phyloP scores from a whole-genome alignment of 2,888 invertebrate species.

The Aquatica leii region DNA sequence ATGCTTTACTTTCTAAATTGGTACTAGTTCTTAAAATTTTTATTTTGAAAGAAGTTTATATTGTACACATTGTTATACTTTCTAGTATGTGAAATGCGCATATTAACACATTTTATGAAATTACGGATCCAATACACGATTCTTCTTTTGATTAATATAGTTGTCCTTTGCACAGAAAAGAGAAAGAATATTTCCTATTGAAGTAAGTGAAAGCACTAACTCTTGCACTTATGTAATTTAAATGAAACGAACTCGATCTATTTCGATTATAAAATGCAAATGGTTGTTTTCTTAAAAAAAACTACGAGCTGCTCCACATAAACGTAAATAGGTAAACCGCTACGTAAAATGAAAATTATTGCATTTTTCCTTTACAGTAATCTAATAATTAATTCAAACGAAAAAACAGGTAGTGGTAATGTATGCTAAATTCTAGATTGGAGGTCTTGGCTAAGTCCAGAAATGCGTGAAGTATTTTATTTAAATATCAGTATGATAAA shows the following conservation, averaged over 20 bases:
- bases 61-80: conserved; percentile 2
- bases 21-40: conserved; percentile 4
- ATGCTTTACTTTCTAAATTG: conserved; percentile 1
- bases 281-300: too few species aligned
- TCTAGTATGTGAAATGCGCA: conserved; percentile 6
- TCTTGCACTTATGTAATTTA: background rate
- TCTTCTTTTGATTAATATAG: too few species aligned
- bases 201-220: conserved; percentile 4
- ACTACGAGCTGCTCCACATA: background rate
- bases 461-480: conserved; percentile 36
- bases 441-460: conserved; percentile 21
- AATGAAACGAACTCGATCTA: background rate
- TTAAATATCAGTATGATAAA: conserved; percentile 41
- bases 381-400: background rate
- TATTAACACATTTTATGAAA: background rate
- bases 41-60: background rate
- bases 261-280: background rate
- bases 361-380: too few species aligned
- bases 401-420: conserved; percentile 5
- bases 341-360: conserved; percentile 15
- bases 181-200: background rate
- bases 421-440: conserved; percentile 3
- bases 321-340: background rate
- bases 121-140: too few species aligned
- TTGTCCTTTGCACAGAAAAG: too few species aligned